Conservation (phyloP, 2,113 vertebrate genomes). For the Aepyceros melampus region DNA sequence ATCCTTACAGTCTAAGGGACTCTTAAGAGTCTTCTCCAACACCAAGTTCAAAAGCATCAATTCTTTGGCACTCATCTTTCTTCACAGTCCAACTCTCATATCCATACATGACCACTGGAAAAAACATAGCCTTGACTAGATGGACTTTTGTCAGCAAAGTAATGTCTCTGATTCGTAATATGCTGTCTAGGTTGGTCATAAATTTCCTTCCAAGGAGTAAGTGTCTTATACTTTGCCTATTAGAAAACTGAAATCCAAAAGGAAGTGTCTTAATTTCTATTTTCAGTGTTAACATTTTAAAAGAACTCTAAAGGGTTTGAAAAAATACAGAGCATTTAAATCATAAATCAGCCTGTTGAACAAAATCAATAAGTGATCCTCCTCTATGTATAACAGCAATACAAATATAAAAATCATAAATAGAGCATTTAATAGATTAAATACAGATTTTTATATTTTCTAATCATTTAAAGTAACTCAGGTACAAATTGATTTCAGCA, state of each 20-base stretch:
- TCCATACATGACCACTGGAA: too few relatives aligned
- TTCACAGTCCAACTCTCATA: too few relatives aligned
- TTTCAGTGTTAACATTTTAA: background rate
- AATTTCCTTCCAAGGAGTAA: too few relatives aligned
- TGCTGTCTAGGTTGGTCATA: too few relatives aligned
- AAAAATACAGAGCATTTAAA: background rate
- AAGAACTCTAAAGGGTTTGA: background rate
- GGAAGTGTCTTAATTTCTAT: background rate
- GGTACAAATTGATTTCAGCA: background rate
- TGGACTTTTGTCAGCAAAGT: fast-evolving
- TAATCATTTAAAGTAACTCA: background rate
- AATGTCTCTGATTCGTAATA: too few relatives aligned
- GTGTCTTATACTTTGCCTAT: background rate
- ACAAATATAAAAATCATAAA: background rate
- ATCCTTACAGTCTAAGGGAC: too few relatives aligned
- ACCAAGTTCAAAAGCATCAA: too few relatives aligned
- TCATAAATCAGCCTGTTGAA: background rate
- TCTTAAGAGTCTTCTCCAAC: too few relatives aligned
- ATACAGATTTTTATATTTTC: background rate
- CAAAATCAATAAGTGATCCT: background rate
- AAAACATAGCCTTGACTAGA: too few relatives aligned
- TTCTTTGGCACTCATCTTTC: too few relatives aligned
- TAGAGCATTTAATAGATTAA: background rate
- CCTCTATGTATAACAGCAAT: background rate
- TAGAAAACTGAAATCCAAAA: background rate